A percentile compares a stretch with the other conserved stretches of the same genome.
phyloP scores from a whole-genome alignment of 2,113 vertebrate genomes.

The Paedocypris sp. region DNA sequence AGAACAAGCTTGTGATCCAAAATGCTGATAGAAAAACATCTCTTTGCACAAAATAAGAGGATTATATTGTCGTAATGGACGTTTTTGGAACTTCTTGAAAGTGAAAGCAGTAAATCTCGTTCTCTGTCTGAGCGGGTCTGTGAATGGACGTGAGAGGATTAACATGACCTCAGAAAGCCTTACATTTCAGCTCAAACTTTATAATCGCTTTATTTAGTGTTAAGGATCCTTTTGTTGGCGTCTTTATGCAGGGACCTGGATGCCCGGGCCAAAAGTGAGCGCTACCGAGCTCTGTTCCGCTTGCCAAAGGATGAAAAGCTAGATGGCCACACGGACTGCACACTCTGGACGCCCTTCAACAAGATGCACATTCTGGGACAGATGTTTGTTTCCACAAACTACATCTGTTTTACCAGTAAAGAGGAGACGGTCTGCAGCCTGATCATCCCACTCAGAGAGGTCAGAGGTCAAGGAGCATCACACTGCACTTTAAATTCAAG shows the following conservation, averaged over 20 bases:
- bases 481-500: too few species aligned
- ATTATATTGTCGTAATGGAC: not conserved
- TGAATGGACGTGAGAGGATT: not conserved
- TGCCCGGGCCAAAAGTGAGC: slow-evolving; percentile 89
- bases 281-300: slow-evolving; percentile 85
- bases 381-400: slow-evolving; percentile 98
- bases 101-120: not conserved
- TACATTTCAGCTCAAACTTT: too few species aligned
- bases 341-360: slow-evolving; percentile 96
- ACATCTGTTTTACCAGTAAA: slow-evolving; percentile 97
- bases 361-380: slow-evolving; percentile 96
- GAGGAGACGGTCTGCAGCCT: slow-evolving; percentile 90
- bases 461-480: too few species aligned
- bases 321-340: slow-evolving; percentile 95
- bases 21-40: too few species aligned
- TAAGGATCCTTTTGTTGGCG: not conserved
- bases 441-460: slow-evolving; percentile 94
- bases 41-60: not conserved
- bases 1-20: too few species aligned
- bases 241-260: slow-evolving; percentile 75
- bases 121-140: not conserved
- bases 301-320: slow-evolving; percentile 93
- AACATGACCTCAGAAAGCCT: too few species aligned
- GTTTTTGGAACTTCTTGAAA: not conserved
- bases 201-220: not conserved